Conservation (phyloP, 1,140 invertebrate species). For the Drosophila bocqueti region DNA sequence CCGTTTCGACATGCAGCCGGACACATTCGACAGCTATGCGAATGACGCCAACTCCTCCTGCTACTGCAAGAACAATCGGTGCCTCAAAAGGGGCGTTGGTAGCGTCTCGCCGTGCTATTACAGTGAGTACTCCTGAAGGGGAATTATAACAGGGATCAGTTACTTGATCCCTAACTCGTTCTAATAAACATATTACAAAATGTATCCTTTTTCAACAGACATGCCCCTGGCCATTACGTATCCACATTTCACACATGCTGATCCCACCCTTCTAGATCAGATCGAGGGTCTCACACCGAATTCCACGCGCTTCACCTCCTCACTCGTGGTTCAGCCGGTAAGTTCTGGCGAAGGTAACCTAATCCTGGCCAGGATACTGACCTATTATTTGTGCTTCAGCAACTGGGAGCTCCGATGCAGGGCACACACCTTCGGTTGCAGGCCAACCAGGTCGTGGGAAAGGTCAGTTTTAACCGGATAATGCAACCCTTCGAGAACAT, state of each 20-base stretch:
- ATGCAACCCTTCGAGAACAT: constrained; percentile 87
- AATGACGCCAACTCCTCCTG: constrained; percentile 66
- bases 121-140: constrained; percentile 85
- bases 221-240: constrained; percentile 90
- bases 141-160: not conserved
- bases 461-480: constrained; percentile 86
- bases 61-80: constrained; percentile 87
- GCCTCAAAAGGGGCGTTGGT: constrained; percentile 88
- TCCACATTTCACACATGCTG: constrained; percentile 91
- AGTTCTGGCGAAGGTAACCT: constrained; percentile 29
- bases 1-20: constrained; percentile 85
- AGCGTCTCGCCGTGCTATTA: constrained; percentile 91
- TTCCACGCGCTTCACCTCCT: constrained; percentile 85
- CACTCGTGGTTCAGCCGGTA: constrained; percentile 86
- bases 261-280: constrained; percentile 87
- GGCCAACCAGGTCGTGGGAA: constrained; percentile 88
- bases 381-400: constrained; percentile 75
- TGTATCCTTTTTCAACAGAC: constrained; percentile 81
- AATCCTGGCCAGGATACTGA: not conserved
- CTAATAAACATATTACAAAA: too few species aligned
- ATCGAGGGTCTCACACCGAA: constrained; percentile 89
- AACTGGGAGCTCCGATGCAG: constrained; percentile 87
- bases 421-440: constrained; percentile 87
- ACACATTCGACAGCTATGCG: constrained; percentile 86
- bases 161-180: too few species aligned